A percentile compares a stretch with the other conserved stretches of the same genome.
Conservation (phyloP, 2,888 invertebrate genomes). For the Acanthosoma haemorrhoidale region DNA sequence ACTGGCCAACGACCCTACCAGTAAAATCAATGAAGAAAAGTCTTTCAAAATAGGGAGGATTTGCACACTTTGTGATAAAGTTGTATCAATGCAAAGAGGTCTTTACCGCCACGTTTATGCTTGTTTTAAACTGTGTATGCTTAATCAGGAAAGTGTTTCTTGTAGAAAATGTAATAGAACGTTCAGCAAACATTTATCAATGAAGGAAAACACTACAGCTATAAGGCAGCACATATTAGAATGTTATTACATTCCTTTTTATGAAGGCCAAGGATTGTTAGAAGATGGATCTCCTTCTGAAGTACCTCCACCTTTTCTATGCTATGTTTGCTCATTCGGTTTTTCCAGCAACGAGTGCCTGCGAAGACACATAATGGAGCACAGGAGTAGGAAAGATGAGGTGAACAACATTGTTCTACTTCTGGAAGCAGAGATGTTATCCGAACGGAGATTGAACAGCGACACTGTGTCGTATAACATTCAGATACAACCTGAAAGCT, state of each 20-base stretch:
- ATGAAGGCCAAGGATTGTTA: not conserved
- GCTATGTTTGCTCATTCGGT: conserved; percentile 22
- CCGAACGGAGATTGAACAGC: not conserved
- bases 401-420: conserved; percentile 16
- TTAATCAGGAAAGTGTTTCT: conserved; percentile 21
- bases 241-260: conserved; percentile 15
- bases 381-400: conserved; percentile 19
- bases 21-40: conserved; percentile 4
- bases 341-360: conserved; percentile 1
- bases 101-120: conserved; percentile 7
- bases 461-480: not conserved
- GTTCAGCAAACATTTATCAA: conserved; percentile 14
- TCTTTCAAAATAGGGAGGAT: conserved; percentile 9
- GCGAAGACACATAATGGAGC: conserved; percentile 2
- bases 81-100: conserved; percentile 16
- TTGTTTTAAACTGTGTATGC: conserved; percentile 14
- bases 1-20: not conserved
- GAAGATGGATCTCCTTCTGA: not conserved
- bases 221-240: conserved; percentile 16
- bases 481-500: not conserved
- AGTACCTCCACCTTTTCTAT: not conserved
- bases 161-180: conserved; percentile 13
- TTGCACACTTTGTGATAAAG: conserved; percentile 24
- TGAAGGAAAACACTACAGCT: conserved; percentile 17
- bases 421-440: conserved; percentile 9